Conservation (phyloP, 2,888 invertebrate species). For the Panorpa germanica region DNA sequence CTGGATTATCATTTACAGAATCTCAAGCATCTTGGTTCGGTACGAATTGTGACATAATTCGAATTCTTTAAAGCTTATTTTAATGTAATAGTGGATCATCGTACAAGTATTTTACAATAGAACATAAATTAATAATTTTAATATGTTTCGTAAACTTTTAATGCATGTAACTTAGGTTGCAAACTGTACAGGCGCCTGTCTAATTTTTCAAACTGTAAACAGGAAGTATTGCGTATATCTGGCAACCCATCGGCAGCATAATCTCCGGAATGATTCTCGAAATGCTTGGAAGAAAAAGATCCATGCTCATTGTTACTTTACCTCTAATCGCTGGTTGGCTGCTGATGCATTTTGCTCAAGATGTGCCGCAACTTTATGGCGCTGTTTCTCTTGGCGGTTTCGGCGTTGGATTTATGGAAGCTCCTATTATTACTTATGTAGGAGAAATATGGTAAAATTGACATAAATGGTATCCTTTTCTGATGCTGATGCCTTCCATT, state of each 20-base stretch:
- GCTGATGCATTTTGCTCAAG: conserved; percentile 30
- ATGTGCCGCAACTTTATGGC: conserved; percentile 27
- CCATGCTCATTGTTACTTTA: conserved; percentile 34
- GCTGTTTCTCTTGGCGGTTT: conserved; percentile 32
- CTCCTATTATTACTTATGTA: conserved; percentile 38
- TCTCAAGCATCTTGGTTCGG: conserved; percentile 38
- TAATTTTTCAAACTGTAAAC: conserved; percentile 14
- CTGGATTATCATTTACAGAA: conserved; percentile 28
- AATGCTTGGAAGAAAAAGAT: conserved; percentile 31
- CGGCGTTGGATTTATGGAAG: conserved; percentile 38
- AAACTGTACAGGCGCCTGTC: too few species aligned
- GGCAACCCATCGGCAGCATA: conserved; percentile 35
- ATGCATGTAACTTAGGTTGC: too few species aligned
- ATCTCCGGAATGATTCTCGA: conserved; percentile 34
- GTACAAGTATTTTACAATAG: conserved; percentile 3
- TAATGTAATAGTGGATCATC: conserved; percentile 5
- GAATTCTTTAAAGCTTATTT: conserved; percentile 6
- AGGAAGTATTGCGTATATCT: conserved; percentile 35
- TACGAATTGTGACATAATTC: conserved; percentile 17
- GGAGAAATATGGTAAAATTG: conserved; percentile 31
- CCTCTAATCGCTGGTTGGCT: conserved; percentile 36
- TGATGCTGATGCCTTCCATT: conserved; percentile 3
- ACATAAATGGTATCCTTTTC: not conserved
- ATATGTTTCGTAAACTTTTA: too few species aligned
- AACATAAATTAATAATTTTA: too few species aligned